Evolutionary conservation across 2,113 vertebrate species (phyloP).

Genomic region (Pagrus major): DNA sequence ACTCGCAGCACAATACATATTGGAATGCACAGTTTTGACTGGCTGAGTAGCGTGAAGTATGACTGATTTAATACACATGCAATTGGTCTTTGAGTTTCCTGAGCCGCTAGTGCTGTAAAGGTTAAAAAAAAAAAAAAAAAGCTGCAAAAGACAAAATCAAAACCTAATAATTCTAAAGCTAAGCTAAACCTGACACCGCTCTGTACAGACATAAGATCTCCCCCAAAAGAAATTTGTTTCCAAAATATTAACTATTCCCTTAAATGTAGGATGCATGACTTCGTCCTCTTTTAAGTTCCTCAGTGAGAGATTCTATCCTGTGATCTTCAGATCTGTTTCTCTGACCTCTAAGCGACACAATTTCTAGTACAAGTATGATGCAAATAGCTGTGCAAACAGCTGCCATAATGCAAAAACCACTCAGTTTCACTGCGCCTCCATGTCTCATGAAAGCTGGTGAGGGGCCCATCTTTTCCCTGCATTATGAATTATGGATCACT

Average conservation of each 20-base stretch:
- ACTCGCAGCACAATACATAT: too few species aligned
- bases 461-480: constrained; percentile 33
- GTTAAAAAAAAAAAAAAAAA: too few species aligned
- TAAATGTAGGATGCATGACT: too few species aligned
- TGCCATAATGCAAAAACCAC: constrained; percentile 13
- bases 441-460: constrained; percentile 32
- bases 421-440: constrained; percentile 13
- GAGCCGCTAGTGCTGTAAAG: too few species aligned
- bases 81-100: too few species aligned
- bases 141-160: too few species aligned
- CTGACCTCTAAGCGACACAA: background rate
- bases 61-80: too few species aligned
- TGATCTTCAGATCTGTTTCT: constrained; percentile 2
- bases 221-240: background rate
- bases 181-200: background rate
- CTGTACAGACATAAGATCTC: background rate
- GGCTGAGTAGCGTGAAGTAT: too few species aligned
- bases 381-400: constrained; percentile 31
- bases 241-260: background rate
- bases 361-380: constrained; percentile 14
- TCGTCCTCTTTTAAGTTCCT: background rate
- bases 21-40: too few species aligned
- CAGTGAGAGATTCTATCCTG: background rate
- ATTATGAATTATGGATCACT: constrained; percentile 78
- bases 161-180: too few species aligned